phyloP scores from a whole-genome alignment of 35 echinoderm and acorn worm genomes.

The Nesometra sesokonis region DNA sequence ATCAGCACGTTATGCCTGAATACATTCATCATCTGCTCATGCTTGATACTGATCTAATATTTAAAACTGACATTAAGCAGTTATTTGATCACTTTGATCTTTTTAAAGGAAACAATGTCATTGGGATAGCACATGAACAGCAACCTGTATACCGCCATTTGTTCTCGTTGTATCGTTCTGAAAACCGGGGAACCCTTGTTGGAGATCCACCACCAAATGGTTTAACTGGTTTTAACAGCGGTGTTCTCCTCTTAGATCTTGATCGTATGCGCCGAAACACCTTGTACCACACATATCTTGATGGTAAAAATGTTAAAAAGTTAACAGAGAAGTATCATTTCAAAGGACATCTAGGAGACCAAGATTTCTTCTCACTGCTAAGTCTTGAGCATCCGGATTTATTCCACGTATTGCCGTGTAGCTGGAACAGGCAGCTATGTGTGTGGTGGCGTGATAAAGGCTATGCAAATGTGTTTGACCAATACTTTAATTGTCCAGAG shows the following conservation, averaged over 20 bases:
- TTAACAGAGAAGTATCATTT: slow-evolving; percentile 74
- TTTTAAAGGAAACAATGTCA: slow-evolving; percentile 64
- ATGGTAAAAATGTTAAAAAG: slow-evolving; percentile 8
- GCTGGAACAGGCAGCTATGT: slow-evolving; percentile 90
- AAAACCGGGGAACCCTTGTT: slow-evolving; percentile 66
- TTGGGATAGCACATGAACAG: slow-evolving; percentile 78
- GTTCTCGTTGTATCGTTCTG: slow-evolving; percentile 68
- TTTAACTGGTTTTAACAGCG: slow-evolving; percentile 93
- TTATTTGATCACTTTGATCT: slow-evolving; percentile 64
- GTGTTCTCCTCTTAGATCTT: slow-evolving; percentile 68
- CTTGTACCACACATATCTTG: slow-evolving; percentile 38
- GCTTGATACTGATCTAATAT: slow-evolving; percentile 84
- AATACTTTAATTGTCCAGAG: slow-evolving; percentile 72
- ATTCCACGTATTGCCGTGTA: slow-evolving; percentile 77
- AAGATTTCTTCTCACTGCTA: slow-evolving; percentile 81
- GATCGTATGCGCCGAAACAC: slow-evolving; percentile 49
- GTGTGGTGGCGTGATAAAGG: slow-evolving; percentile 93
- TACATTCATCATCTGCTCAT: slow-evolving; percentile 59
- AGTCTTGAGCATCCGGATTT: slow-evolving; percentile 75
- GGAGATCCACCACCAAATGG: slow-evolving; percentile 86
- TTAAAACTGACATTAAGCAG: slow-evolving; percentile 78
- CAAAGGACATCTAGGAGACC: slow-evolving; percentile 87
- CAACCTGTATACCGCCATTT: slow-evolving; percentile 94
- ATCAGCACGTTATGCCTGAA: slow-evolving; percentile 54
- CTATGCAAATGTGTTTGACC: slow-evolving; percentile 72